These are phyloP conservation scores for Tetranychus urticae DNA, from an alignment of 1,140 invertebrate species.

Conservation along the genomic window DNA sequence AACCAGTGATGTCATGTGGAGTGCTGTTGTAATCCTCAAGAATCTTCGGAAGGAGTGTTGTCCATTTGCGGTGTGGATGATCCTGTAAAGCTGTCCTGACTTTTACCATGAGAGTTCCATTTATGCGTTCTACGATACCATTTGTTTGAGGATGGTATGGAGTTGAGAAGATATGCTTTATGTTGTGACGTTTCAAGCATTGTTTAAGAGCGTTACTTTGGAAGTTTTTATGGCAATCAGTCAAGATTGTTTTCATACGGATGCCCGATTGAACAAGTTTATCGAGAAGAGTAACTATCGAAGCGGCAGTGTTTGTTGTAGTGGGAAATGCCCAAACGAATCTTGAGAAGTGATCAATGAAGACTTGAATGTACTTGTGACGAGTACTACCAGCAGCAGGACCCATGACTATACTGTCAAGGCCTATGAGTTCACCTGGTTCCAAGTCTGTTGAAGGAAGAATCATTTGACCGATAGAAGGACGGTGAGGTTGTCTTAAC, in stretches of 20 bases:
- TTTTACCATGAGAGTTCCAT: not conserved
- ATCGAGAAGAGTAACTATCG: not conserved
- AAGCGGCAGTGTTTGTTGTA: not conserved
- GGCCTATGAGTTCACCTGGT: not conserved
- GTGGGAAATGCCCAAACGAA: not conserved
- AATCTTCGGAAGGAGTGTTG: not conserved
- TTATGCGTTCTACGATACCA: constrained; percentile 11
- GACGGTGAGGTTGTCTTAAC: not conserved
- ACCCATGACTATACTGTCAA: not conserved
- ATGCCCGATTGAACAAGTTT: constrained; percentile 3
- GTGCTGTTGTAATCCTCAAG: not conserved
- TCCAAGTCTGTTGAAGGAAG: not conserved
- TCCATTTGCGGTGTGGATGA: not conserved
- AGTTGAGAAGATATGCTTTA: not conserved
- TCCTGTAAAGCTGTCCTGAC: not conserved
- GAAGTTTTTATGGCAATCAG: constrained; percentile 14
- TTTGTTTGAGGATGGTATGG: constrained; percentile 12
- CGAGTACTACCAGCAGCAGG: not conserved
- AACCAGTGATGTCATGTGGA: not conserved
- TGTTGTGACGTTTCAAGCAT: not conserved
- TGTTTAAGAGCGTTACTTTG: not conserved
- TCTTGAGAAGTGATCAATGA: not conserved
- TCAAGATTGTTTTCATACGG: constrained; percentile 1
- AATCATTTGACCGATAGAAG: not conserved
- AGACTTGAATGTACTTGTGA: not conserved